phyloP scores from a whole-genome alignment of 2,797 vertebrate species.

The Sebastes wilsoni region DNA sequence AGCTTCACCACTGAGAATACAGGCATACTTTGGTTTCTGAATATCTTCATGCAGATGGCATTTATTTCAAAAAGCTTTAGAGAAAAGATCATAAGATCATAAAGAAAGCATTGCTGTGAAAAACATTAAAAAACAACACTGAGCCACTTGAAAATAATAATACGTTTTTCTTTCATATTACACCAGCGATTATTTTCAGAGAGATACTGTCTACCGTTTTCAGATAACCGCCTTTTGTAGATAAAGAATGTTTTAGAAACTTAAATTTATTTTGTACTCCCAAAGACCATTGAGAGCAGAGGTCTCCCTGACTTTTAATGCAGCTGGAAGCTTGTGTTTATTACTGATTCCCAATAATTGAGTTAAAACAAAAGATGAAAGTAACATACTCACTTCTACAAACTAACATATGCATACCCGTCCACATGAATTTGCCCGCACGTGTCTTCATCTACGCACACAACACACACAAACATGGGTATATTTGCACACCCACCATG shows the following conservation, averaged over 20 bases:
- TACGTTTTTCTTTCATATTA: conserved; percentile 17
- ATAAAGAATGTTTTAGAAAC: neutral
- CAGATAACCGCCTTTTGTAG: neutral
- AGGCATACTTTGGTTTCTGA: neutral
- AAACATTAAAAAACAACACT: conserved; percentile 3
- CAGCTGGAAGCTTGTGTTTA: neutral
- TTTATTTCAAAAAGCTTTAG: neutral
- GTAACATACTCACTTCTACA: neutral
- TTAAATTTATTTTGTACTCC: neutral
- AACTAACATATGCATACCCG: neutral
- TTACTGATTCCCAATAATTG: neutral
- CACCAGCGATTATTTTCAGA: conserved; percentile 8
- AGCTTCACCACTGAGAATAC: conserved; percentile 29
- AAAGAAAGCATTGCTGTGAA: neutral
- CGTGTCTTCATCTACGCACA: no score
- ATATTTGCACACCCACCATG: neutral
- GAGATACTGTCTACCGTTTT: neutral
- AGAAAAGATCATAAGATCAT: conserved; percentile 7
- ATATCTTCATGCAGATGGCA: conserved; percentile 11
- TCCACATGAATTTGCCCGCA: neutral
- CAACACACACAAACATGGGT: no score
- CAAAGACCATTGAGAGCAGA: neutral
- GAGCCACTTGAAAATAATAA: conserved; percentile 16
- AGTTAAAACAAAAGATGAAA: neutral
- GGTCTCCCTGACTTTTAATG: neutral